Percentiles rank a stretch among this genome's conserved stretches.
Evolutionary conservation across 2,888 invertebrate species (phyloP).

Genomic region (Thera britannica): DNA sequence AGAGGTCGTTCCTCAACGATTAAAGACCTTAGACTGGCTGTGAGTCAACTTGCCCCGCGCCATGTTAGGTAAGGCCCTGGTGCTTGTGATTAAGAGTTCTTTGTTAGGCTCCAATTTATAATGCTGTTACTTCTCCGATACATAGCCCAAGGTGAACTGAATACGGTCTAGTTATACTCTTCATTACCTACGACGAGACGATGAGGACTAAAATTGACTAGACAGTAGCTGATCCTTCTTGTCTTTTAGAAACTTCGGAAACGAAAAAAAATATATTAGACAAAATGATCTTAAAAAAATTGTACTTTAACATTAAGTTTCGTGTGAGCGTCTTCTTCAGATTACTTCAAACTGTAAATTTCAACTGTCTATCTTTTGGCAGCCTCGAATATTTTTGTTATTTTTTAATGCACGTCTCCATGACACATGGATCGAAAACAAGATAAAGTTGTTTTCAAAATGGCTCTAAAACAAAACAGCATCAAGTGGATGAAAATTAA

Average conservation of each 20-base stretch:
- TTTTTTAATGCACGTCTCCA: background rate
- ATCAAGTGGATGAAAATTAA: no score
- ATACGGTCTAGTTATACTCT: no score
- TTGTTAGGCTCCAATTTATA: background rate
- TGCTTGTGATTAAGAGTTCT: slow-evolving; percentile 3
- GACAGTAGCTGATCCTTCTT: no score
- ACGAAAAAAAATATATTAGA: no score
- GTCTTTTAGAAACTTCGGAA: no score
- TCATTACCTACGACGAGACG: no score
- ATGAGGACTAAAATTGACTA: no score
- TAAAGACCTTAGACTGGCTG: slow-evolving; percentile 6
- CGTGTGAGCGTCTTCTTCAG: background rate
- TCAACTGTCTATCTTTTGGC: background rate
- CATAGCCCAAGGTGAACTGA: background rate
- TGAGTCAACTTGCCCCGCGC: slow-evolving; percentile 18
- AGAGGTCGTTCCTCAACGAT: slow-evolving; percentile 16
- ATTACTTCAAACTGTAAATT: background rate
- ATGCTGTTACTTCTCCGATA: background rate
- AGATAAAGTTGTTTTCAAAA: slow-evolving; percentile 6
- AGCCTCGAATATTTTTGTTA: slow-evolving; percentile 10
- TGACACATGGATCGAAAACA: slow-evolving; percentile 15
- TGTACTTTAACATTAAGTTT: background rate
- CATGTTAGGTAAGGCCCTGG: slow-evolving; percentile 21
- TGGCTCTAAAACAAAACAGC: no score
- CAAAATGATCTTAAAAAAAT: no score